These are phyloP conservation scores for Hepsetus odoe DNA, from an alignment of 2,113 vertebrate species.

Conservation along the genomic window DNA sequence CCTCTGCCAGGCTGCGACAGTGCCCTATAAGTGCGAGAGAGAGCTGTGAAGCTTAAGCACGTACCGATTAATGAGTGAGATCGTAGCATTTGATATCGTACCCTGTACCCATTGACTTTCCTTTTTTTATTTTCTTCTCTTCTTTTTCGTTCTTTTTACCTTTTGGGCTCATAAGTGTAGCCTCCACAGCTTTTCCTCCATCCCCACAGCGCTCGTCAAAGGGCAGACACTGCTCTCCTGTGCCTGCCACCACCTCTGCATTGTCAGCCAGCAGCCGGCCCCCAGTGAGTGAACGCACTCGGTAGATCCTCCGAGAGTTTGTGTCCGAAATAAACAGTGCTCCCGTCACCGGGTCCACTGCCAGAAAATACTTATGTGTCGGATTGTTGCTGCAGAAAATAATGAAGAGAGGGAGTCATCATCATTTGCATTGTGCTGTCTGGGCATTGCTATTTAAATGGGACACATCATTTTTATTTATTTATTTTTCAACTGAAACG, in stretches of 20 bases:
- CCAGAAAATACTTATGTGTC: slow-evolving; percentile 97
- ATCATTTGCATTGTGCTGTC: too few relatives aligned
- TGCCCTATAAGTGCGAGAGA: slow-evolving; percentile 9
- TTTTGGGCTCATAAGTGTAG: slow-evolving; percentile 97
- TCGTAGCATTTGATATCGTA: slow-evolving; percentile 3
- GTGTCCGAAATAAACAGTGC: slow-evolving; percentile 94
- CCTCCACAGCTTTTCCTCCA: slow-evolving; percentile 95
- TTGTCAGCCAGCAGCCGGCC: slow-evolving; percentile 87
- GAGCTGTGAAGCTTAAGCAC: not conserved
- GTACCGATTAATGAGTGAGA: slow-evolving; percentile 9
- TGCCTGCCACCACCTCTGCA: slow-evolving; percentile 93
- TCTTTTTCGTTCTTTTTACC: slow-evolving; percentile 73
- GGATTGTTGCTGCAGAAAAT: slow-evolving; percentile 89
- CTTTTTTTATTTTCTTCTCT: not conserved
- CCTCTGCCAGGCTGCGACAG: slow-evolving; percentile 23
- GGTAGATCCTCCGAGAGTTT: slow-evolving; percentile 92
- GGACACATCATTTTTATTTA: not conserved
- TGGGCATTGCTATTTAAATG: too few relatives aligned
- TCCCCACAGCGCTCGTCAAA: slow-evolving; percentile 97
- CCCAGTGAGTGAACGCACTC: slow-evolving; percentile 85
- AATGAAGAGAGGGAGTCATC: slow-evolving; percentile 43
- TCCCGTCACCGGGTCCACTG: slow-evolving; percentile 94
- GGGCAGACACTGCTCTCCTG: slow-evolving; percentile 95
- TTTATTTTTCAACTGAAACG: too few relatives aligned
- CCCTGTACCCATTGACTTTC: not conserved